Conservation (phyloP, 2,797 vertebrate genomes). For the Perodicticus potto region DNA sequence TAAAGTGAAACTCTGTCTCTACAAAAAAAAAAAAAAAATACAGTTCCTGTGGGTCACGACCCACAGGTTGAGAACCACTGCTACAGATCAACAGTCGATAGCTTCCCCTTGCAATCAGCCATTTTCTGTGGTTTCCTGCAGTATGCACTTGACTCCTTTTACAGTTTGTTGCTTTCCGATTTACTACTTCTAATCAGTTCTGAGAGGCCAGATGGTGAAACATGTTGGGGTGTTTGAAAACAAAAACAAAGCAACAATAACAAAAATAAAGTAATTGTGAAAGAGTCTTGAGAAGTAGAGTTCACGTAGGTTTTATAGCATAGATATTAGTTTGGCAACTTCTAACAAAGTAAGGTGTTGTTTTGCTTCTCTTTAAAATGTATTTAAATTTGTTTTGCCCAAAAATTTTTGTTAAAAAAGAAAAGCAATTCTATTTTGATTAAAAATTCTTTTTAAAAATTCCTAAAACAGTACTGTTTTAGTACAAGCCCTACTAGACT, state of each 20-base stretch:
- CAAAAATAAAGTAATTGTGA: not conserved
- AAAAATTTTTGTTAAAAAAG: not conserved
- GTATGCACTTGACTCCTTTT: not conserved
- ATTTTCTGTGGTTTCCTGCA: constrained; percentile 71
- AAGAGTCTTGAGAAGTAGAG: not conserved
- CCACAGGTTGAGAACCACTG: too few relatives aligned
- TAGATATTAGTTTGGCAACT: not conserved
- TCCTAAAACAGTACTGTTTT: constrained; percentile 37
- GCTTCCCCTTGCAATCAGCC: not conserved
- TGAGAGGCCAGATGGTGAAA: constrained; percentile 26
- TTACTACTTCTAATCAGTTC: constrained; percentile 27
- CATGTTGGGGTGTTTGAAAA: not conserved
- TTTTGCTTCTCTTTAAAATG: not conserved
- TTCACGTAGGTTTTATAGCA: not conserved
- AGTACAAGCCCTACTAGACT: not conserved
- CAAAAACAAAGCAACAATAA: constrained; percentile 9
- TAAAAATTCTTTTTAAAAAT: constrained; percentile 32
- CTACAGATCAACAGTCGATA: not conserved
- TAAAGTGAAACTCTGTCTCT: too few relatives aligned
- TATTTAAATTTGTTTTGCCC: not conserved
- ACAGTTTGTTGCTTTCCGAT: not conserved
- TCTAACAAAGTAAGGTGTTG: not conserved
- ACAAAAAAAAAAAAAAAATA: too few relatives aligned
- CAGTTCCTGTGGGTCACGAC: too few relatives aligned
- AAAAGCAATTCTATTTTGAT: constrained; percentile 50